These are phyloP conservation scores for Trigoniulus corallinus DNA, from an alignment of 1,140 invertebrate species.

Conservation along the genomic window DNA sequence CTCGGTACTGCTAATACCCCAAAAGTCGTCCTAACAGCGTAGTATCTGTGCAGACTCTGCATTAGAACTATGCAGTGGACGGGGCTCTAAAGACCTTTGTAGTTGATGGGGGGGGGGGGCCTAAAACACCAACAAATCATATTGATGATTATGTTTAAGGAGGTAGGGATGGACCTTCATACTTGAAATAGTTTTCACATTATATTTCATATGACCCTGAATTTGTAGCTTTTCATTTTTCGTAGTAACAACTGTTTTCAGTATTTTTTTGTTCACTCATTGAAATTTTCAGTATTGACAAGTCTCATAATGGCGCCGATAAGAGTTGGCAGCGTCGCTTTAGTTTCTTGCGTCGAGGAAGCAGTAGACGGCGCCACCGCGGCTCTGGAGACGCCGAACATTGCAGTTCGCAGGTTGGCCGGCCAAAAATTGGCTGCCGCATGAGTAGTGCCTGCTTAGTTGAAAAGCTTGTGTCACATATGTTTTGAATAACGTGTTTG, in stretches of 20 bases:
- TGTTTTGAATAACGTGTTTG: neutral
- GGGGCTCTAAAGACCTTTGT: too few species aligned
- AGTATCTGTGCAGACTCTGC: too few species aligned
- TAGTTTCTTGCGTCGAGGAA: slow-evolving; percentile 7
- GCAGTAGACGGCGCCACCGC: neutral
- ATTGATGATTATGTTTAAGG: too few species aligned
- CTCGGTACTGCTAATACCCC: too few species aligned
- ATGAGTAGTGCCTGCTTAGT: neutral
- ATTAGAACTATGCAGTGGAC: too few species aligned
- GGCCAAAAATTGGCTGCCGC: neutral
- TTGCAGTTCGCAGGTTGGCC: neutral
- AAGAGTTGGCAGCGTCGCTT: neutral
- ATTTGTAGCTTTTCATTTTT: too few species aligned
- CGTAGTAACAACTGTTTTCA: neutral
- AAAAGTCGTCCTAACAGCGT: too few species aligned
- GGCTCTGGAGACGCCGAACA: neutral
- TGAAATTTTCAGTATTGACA: slow-evolving; percentile 5
- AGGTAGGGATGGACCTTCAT: too few species aligned
- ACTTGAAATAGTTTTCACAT: too few species aligned
- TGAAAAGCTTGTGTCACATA: neutral
- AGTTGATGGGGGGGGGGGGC: too few species aligned
- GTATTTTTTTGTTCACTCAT: neutral
- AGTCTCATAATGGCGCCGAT: neutral
- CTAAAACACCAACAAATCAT: too few species aligned
- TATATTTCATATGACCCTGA: too few species aligned